Evolutionary conservation across 53 echinoderm and acorn worm genomes (phyloP).

Genomic region (Mesocentrotus franciscanus): DNA sequence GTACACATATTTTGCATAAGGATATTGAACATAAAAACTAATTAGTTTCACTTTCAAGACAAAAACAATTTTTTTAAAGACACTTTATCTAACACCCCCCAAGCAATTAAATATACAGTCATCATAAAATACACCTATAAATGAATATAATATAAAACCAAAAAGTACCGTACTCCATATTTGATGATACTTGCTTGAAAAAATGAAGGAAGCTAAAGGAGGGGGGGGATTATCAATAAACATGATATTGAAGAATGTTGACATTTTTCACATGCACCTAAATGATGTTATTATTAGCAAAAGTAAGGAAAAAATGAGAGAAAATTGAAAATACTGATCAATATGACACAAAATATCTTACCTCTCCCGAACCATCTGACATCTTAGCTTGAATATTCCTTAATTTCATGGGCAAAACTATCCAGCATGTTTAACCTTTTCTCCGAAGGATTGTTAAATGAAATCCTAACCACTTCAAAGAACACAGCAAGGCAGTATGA

Average conservation of each 20-base stretch:
- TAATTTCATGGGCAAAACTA: not conserved
- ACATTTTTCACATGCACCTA: not conserved
- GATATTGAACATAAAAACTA: too few species aligned
- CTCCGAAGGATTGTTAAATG: not conserved
- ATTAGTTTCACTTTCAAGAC: not conserved
- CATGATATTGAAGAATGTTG: too few species aligned
- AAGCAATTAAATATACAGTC: too few species aligned
- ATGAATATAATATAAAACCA: too few species aligned
- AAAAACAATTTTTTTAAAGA: too few species aligned
- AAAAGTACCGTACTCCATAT: too few species aligned
- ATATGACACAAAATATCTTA: not conserved
- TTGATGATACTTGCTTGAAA: not conserved
- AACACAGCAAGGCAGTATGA: not conserved
- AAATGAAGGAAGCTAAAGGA: too few species aligned
- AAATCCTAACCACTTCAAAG: not conserved
- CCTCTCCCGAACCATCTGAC: not conserved
- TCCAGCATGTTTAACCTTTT: not conserved
- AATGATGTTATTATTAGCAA: not conserved
- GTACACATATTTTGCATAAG: not conserved
- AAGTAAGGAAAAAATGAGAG: not conserved
- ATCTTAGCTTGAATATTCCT: conserved; percentile 38
- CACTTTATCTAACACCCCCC: too few species aligned
- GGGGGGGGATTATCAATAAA: too few species aligned
- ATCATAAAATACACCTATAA: too few species aligned
- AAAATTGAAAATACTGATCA: not conserved